A percentile compares a stretch with the other conserved stretches of the same genome.
These are phyloP conservation scores for Caligus rogercresseyi DNA, from an alignment of 1,140 invertebrate genomes.

Conservation along the genomic window DNA sequence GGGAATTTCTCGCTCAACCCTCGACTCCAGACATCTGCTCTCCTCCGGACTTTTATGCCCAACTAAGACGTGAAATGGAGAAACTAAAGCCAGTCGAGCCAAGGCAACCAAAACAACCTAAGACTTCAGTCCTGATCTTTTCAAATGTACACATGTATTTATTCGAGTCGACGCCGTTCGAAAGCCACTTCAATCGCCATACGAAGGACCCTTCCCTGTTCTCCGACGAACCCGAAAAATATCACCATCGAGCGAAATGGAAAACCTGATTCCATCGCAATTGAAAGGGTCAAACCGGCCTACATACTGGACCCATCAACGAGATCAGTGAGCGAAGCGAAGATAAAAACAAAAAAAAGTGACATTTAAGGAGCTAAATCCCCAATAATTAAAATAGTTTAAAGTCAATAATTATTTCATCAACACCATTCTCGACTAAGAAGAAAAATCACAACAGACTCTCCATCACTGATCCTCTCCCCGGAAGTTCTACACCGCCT, in stretches of 20 bases:
- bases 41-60: neutral
- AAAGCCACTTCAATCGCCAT: conserved; percentile 25
- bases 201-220: conserved; percentile 29
- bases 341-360: too few relatives aligned
- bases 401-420: too few relatives aligned
- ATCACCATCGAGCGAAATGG: neutral
- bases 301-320: too few relatives aligned
- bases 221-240: too few relatives aligned
- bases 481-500: too few relatives aligned
- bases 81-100: neutral
- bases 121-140: conserved; percentile 21
- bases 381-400: too few relatives aligned
- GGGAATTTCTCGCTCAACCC: conserved; percentile 16
- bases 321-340: too few relatives aligned
- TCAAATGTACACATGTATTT: conserved; percentile 25
- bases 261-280: neutral
- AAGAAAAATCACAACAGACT: too few relatives aligned
- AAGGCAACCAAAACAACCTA: conserved; percentile 20
- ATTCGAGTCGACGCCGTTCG: conserved; percentile 21
- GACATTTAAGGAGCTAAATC: too few relatives aligned
- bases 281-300: neutral
- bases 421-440: too few relatives aligned
- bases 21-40: neutral
- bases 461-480: too few relatives aligned
- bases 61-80: neutral